A percentile compares a stretch with the other conserved stretches of the same genome.
Evolutionary conservation across 2,888 invertebrate genomes (phyloP).

Genomic region (Belgica antarctica): DNA sequence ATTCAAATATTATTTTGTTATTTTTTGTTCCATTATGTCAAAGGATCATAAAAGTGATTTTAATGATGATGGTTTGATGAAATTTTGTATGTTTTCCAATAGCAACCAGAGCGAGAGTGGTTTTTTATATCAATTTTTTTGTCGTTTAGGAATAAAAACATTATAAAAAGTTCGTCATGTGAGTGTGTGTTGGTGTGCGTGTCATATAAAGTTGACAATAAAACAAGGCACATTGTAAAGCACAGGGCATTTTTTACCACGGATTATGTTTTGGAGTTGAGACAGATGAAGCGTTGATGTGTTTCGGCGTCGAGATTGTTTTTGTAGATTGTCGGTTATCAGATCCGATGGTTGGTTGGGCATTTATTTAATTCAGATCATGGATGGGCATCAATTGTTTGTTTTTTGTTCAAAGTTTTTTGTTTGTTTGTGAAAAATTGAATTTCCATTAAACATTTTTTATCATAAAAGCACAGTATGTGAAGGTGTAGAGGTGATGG

Average conservation of each 20-base stretch:
- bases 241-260: conserved; percentile 30
- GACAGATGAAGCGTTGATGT: conserved; percentile 34
- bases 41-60: background rate
- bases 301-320: conserved; percentile 21
- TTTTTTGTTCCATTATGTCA: no score
- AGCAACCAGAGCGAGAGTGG: background rate
- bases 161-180: conserved; percentile 12
- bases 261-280: background rate
- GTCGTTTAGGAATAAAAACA: background rate
- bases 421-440: conserved; percentile 6
- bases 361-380: conserved; percentile 7
- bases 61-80: conserved; percentile 1
- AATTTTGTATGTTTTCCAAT: background rate
- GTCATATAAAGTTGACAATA: background rate
- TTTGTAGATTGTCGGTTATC: conserved; percentile 15
- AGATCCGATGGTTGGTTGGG: conserved; percentile 13
- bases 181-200: background rate
- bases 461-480: conserved; percentile 16
- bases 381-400: conserved; percentile 21
- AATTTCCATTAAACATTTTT: conserved; percentile 25
- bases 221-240: background rate
- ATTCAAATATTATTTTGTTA: background rate
- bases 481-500: conserved; percentile 28
- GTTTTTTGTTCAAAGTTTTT: background rate
- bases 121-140: background rate